Evolutionary conservation across 2,888 invertebrate genomes (phyloP).

Genomic region (Drosophila fulvimacula): DNA sequence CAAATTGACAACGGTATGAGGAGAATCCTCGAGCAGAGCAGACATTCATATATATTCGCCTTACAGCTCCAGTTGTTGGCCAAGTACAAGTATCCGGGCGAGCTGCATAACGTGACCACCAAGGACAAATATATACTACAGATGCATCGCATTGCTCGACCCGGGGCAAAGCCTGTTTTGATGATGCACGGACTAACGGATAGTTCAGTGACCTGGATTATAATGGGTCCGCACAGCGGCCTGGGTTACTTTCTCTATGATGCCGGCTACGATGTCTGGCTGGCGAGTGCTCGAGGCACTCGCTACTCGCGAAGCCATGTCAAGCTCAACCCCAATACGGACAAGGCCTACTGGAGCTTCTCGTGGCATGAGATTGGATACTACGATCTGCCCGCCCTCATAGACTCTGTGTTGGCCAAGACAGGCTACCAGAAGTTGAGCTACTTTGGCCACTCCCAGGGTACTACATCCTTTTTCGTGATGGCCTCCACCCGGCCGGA

Average conservation of each 20-base stretch:
- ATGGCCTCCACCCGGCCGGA: slow-evolving; percentile 85
- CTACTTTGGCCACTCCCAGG: slow-evolving; percentile 90
- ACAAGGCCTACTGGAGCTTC: slow-evolving; percentile 86
- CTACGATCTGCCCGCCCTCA: slow-evolving; percentile 88
- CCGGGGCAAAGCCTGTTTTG: slow-evolving; percentile 86
- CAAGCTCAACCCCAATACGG: slow-evolving; percentile 85
- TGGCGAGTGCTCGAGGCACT: slow-evolving; percentile 89
- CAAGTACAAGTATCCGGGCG: slow-evolving; percentile 88
- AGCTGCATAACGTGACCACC: slow-evolving; percentile 88
- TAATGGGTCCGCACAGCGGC: slow-evolving; percentile 88
- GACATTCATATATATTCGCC: no score
- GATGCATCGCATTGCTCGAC: slow-evolving; percentile 88
- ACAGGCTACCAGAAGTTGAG: slow-evolving; percentile 86
- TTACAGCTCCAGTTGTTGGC: slow-evolving; percentile 71
- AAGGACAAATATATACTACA: slow-evolving; percentile 91
- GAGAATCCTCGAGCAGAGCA: no score
- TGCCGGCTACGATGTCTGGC: slow-evolving; percentile 87
- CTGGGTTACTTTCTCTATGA: slow-evolving; percentile 87
- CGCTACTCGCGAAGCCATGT: slow-evolving; percentile 86
- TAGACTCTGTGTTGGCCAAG: slow-evolving; percentile 86
- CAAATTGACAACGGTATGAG: no score
- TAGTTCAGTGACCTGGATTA: slow-evolving; percentile 89
- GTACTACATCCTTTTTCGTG: slow-evolving; percentile 85
- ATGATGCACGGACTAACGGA: slow-evolving; percentile 90
- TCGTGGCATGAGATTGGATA: slow-evolving; percentile 90